Percentiles rank a stretch among this genome's conserved stretches.
Evolutionary conservation across 1,140 invertebrate species (phyloP).

Genomic region (Rhagoletis pomonella): DNA sequence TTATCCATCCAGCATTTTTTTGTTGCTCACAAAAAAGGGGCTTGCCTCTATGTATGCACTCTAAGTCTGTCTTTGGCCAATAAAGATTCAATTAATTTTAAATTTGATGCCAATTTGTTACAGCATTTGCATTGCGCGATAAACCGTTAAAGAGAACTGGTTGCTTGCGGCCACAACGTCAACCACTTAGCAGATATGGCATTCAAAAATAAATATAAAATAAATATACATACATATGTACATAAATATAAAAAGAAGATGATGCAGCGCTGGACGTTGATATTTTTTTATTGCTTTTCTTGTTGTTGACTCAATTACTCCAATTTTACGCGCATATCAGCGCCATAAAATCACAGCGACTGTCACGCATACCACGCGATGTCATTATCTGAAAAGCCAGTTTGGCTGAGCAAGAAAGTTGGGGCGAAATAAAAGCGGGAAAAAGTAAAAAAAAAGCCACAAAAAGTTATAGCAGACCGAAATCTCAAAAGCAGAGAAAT

Average conservation of each 20-base stretch:
- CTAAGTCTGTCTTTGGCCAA: slow-evolving; percentile 18
- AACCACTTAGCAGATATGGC: slow-evolving; percentile 23
- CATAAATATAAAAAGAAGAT: not conserved
- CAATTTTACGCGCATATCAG: slow-evolving; percentile 48
- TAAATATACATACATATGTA: not conserved
- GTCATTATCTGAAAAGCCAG: slow-evolving; percentile 16
- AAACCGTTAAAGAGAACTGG: slow-evolving; percentile 38
- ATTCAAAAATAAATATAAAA: not conserved
- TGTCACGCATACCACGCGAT: slow-evolving; percentile 18
- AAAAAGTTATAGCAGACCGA: not conserved
- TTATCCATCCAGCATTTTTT: not conserved
- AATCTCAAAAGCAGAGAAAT: slow-evolving; percentile 17
- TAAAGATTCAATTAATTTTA: slow-evolving; percentile 24
- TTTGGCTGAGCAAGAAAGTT: not conserved
- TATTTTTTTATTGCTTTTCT: not conserved
- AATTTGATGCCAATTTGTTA: slow-evolving; percentile 48
- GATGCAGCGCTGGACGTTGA: not conserved
- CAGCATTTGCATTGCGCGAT: not conserved
- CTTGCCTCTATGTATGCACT: no score
- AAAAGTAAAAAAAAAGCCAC: not conserved
- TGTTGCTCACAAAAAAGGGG: no score
- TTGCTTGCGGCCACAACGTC: not conserved
- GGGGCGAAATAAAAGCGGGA: not conserved
- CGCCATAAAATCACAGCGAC: slow-evolving; percentile 41
- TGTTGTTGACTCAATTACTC: slow-evolving; percentile 46